Percentiles rank a stretch among this genome's conserved stretches.
These are phyloP conservation scores for Noctua janthe DNA, from an alignment of 2,888 invertebrate genomes.

Conservation along the genomic window DNA sequence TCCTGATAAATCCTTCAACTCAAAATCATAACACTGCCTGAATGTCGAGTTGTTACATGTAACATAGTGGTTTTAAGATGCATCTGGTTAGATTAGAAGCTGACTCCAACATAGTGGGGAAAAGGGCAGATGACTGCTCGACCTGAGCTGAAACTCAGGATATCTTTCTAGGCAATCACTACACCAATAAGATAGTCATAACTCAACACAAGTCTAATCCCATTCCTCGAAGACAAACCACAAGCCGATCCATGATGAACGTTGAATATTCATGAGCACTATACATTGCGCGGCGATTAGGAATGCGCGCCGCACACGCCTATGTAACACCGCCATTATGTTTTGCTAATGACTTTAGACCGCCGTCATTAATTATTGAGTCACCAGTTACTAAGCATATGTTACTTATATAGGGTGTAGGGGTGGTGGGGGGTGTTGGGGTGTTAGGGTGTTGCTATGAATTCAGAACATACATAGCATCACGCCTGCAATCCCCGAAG, in stretches of 20 bases:
- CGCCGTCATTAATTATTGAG: slow-evolving; percentile 67
- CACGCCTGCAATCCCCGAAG: no score
- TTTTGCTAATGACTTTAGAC: slow-evolving; percentile 72
- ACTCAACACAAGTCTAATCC: background rate
- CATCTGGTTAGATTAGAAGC: background rate
- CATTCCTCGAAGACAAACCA: slow-evolving; percentile 23
- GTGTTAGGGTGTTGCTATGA: no score
- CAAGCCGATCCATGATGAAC: slow-evolving; percentile 5
- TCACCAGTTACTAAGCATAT: slow-evolving; percentile 48
- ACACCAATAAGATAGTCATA: background rate
- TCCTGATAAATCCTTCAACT: no score
- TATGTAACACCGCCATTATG: slow-evolving; percentile 67
- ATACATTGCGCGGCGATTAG: slow-evolving; percentile 59
- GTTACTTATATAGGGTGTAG: slow-evolving; percentile 35
- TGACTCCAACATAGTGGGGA: background rate
- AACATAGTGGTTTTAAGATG: background rate
- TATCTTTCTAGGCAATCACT: background rate
- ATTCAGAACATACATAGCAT: background rate
- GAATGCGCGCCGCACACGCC: slow-evolving; percentile 63
- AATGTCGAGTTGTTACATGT: background rate
- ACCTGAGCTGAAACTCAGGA: background rate
- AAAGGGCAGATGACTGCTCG: background rate
- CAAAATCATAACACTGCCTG: no score
- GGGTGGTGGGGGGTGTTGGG: no score
- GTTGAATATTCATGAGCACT: slow-evolving; percentile 55